A percentile compares a stretch with the other conserved stretches of the same genome.
Evolutionary conservation across 2,797 vertebrate genomes (phyloP).

Genomic region (Nyctibius grandis): DNA sequence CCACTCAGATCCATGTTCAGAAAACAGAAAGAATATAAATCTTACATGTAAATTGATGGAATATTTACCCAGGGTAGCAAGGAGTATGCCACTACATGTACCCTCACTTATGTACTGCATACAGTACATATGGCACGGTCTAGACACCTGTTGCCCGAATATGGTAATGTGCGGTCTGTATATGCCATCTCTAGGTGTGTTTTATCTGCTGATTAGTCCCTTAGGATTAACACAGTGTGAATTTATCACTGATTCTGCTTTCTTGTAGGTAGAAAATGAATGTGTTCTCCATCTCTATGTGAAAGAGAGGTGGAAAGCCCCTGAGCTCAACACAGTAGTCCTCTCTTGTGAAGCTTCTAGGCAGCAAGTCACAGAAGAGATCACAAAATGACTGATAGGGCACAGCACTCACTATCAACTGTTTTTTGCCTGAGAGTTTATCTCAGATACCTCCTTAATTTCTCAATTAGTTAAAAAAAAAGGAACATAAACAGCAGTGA

Average conservation of each 20-base stretch:
- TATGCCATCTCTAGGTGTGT: background rate
- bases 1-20: background rate
- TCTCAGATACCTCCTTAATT: background rate
- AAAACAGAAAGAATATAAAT: background rate
- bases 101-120: background rate
- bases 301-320: background rate
- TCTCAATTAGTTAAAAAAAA: background rate
- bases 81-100: background rate
- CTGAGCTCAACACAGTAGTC: background rate
- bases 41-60: background rate
- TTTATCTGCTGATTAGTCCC: background rate
- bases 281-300: background rate
- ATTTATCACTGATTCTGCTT: background rate
- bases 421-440: background rate
- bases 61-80: background rate
- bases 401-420: background rate
- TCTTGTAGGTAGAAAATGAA: background rate
- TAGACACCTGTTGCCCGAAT: background rate
- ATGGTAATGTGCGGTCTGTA: background rate
- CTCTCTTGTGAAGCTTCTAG: background rate
- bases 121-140: fast-evolving
- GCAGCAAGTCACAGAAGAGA: background rate
- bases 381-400: background rate
- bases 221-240: background rate
- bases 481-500: background rate